Conservation (phyloP, 2,888 invertebrate genomes). For the Sericinus montela region DNA sequence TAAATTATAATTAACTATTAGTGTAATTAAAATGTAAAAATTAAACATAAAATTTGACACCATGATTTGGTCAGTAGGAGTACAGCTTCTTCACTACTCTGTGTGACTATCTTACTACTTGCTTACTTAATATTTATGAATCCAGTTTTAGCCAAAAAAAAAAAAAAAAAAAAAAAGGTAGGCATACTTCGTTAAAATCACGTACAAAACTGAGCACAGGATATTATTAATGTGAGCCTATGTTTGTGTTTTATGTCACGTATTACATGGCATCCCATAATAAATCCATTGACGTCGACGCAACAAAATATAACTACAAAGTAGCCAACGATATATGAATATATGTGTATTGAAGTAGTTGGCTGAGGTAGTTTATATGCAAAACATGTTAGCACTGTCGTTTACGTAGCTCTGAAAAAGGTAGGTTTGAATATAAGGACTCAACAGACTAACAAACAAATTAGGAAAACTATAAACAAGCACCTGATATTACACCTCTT, state of each 20-base stretch:
- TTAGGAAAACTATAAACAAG: not conserved
- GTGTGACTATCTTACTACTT: no score
- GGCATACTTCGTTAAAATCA: not conserved
- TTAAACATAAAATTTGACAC: no score
- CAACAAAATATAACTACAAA: not conserved
- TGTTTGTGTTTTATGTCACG: conserved; percentile 11
- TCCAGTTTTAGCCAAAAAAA: no score
- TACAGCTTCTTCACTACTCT: no score
- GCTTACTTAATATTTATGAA: no score
- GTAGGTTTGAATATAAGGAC: not conserved
- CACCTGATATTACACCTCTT: not conserved
- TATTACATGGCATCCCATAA: conserved; percentile 4
- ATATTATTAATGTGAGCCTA: not conserved
- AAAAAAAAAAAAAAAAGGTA: no score
- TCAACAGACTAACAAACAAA: not conserved
- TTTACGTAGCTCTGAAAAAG: conserved; percentile 18
- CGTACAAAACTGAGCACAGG: conserved; percentile 3
- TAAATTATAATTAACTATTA: no score
- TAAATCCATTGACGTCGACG: conserved; percentile 9
- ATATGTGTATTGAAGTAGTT: not conserved
- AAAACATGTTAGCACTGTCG: not conserved
- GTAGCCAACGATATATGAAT: not conserved
- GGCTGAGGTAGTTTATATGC: conserved; percentile 8
- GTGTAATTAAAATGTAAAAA: no score
- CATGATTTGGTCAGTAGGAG: no score